Conservation (phyloP, 2,888 invertebrate species). For the Prenolepis imparis region DNA sequence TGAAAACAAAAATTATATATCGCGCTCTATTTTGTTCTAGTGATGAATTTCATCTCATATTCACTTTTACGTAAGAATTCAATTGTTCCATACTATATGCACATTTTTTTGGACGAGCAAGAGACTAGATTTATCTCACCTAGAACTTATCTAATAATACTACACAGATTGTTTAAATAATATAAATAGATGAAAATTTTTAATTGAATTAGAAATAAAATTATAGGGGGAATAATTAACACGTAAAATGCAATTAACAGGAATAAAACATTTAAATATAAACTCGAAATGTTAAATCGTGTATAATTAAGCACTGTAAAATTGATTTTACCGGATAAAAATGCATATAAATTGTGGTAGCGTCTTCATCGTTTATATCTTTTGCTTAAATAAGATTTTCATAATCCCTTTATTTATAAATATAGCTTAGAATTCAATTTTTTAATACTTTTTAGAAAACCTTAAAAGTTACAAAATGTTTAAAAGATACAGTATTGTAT, state of each 20-base stretch:
- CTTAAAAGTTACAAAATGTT: background rate
- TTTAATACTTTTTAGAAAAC: background rate
- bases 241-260: background rate
- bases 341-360: background rate
- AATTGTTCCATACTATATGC: conserved; percentile 9
- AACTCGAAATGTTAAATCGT: background rate
- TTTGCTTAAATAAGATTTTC: background rate
- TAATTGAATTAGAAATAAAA: background rate
- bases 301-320: conserved; percentile 1
- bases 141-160: conserved; percentile 56
- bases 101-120: conserved; percentile 32
- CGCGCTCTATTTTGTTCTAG: background rate
- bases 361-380: background rate
- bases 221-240: conserved; percentile 7
- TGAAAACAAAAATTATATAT: conserved; percentile 10
- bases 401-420: conserved; percentile 14
- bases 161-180: conserved; percentile 23
- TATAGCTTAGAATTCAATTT: background rate
- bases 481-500: background rate
- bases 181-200: conserved; percentile 15
- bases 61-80: conserved; percentile 21
- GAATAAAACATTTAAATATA: background rate
- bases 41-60: background rate
- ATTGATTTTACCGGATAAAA: background rate
- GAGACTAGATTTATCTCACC: conserved; percentile 37